Evolutionary conservation across 2,888 invertebrate species (phyloP), one percentile per base, ranked within the genome.

Genomic region (Pachymerium ferrugineum): DNA sequence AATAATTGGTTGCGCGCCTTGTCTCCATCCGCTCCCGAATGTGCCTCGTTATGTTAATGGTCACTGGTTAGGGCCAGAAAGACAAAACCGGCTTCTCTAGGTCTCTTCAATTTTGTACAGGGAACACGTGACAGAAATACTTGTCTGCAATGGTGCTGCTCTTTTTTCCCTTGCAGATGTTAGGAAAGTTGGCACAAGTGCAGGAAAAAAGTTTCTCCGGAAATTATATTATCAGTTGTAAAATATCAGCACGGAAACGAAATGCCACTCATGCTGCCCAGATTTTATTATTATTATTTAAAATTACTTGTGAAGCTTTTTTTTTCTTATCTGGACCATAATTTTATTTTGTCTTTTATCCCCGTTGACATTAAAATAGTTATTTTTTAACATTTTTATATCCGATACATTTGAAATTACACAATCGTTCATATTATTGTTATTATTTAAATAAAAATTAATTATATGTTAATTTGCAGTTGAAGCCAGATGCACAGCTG

Each of bases 21-120:
- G 69, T 33, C 30, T 69, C 33, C 69, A 30, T 30, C 69, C 62
- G 62, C 62, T 62, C 4, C 12, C 28, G 25, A 12, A n/a, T 62
- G 28, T 62, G 62, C 28, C 62, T 62, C 62, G 62, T 62, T 62
- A 62, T 62, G 62, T 62, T 62, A 62, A 62, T 62, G 62, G 62
- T 25, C 62, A 62, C 62, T 62, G 62, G 62, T 62, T 62, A 25
- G 28, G 62, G 25, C 62, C 62, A 62, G 10, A 62, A 62, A 62
- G 25, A 22, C 62, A 62, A 62, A 62, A 62, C 62, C 62, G 62
- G 62, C 62, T 62, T n/a, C 14, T 54, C 22, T 16, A 47, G 19
- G 47, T 16, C 19, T 22, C 28, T 62, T 62, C 62, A 8, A 25
- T 62, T 25, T 25, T 25, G 16, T 47, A 19, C 8, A 47, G 8